Evolutionary conservation across 2,113 vertebrate genomes (phyloP).

Genomic region (Alethe diademata): DNA sequence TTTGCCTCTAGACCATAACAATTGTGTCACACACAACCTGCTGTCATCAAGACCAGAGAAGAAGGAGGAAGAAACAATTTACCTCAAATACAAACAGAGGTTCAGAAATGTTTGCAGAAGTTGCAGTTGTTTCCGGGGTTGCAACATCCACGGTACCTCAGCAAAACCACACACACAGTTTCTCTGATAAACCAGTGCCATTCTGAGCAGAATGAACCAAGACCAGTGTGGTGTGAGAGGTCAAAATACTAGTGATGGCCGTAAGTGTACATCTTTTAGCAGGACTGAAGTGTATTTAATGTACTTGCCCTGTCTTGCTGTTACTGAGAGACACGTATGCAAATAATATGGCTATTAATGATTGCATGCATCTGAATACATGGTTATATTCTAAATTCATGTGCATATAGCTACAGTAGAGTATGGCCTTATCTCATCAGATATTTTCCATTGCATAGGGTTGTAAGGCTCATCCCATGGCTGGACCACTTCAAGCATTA

Average conservation of each 20-base stretch:
- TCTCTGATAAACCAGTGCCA: not conserved
- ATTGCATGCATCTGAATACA: not conserved
- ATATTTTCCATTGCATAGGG: accelerated
- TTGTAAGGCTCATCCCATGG: not conserved
- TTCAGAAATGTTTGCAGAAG: not conserved
- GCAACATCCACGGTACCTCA: not conserved
- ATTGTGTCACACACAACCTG: not conserved
- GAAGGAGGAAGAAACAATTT: not conserved
- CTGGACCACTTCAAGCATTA: not conserved
- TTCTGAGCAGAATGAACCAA: not conserved
- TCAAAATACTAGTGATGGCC: not conserved
- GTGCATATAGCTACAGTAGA: not conserved
- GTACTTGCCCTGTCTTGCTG: not conserved
- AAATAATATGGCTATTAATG: not conserved
- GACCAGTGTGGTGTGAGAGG: not conserved
- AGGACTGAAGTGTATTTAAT: not conserved
- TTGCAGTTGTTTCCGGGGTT: not conserved
- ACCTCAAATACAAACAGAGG: not conserved
- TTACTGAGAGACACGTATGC: not conserved
- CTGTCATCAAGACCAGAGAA: not conserved
- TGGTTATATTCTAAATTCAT: not conserved
- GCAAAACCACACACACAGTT: not conserved
- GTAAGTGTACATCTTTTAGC: not conserved
- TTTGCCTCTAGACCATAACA: not conserved
- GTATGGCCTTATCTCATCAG: not conserved